phyloP scores from a whole-genome alignment of 2,113 vertebrate genomes.

The Paramisgurnus dabryanus region DNA sequence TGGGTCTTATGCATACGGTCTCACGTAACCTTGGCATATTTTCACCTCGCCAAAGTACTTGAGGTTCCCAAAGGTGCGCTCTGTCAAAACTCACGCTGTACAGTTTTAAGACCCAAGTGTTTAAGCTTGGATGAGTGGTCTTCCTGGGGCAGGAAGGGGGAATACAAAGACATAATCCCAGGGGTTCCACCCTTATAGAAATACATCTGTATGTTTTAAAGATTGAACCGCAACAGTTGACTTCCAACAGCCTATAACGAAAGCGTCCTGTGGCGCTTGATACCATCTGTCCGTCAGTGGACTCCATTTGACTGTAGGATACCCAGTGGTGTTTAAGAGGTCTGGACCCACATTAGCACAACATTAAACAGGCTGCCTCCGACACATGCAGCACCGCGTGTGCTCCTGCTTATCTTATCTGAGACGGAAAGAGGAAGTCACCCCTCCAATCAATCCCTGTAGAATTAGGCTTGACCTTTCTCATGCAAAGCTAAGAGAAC shows the following conservation, averaged over 20 bases:
- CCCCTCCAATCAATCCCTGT: slow-evolving; percentile 47
- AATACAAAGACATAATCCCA: background rate
- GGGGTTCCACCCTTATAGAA: background rate
- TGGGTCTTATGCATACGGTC: slow-evolving; percentile 63
- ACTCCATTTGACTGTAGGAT: slow-evolving; percentile 53
- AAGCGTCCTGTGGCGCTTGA: slow-evolving; percentile 40
- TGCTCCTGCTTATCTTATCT: slow-evolving; percentile 56
- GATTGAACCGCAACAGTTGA: background rate
- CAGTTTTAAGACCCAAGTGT: background rate
- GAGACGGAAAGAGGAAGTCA: slow-evolving; percentile 63
- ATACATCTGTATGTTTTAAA: background rate
- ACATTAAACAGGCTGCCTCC: slow-evolving; percentile 57
- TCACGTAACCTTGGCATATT: slow-evolving; percentile 70
- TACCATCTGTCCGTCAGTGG: slow-evolving; percentile 51
- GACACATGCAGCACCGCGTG: slow-evolving; percentile 41
- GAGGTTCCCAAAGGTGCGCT: background rate
- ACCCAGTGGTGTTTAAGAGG: slow-evolving; percentile 54
- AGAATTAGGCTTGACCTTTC: slow-evolving; percentile 64
- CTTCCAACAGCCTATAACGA: background rate
- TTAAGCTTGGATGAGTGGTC: too few species aligned
- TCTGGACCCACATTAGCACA: slow-evolving; percentile 54
- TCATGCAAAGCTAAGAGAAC: slow-evolving; percentile 58
- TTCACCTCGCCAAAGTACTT: slow-evolving; percentile 63
- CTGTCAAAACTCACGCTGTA: background rate
- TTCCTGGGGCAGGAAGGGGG: too few species aligned